phyloP scores from a whole-genome alignment of 2,888 invertebrate species.

The Ormyrus pomaceus region DNA sequence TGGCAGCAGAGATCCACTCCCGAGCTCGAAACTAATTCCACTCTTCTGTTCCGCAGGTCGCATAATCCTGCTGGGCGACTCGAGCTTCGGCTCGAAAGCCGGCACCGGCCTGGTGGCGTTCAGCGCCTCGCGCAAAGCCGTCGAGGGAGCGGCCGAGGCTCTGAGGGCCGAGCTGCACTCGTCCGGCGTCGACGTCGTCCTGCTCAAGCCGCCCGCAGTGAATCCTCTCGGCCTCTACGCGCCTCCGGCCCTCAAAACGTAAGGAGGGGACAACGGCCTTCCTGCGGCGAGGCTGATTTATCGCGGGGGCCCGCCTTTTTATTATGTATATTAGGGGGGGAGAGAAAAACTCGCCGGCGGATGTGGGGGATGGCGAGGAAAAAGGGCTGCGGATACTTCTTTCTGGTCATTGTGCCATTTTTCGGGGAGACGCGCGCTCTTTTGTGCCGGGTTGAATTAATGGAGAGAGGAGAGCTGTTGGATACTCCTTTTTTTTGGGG shows the following conservation, averaged over 20 bases:
- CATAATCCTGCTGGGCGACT: slow-evolving; percentile 69
- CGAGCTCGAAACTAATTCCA: too few species aligned
- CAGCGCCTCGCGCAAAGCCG: slow-evolving; percentile 83
- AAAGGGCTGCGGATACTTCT: too few species aligned
- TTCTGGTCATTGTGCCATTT: too few species aligned
- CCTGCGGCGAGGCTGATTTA: slow-evolving; percentile 18
- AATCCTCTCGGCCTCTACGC: slow-evolving; percentile 69
- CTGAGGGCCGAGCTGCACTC: slow-evolving; percentile 83
- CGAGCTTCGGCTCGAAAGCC: slow-evolving; percentile 74
- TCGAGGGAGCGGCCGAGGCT: slow-evolving; percentile 87
- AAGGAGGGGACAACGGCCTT: slow-evolving; percentile 55
- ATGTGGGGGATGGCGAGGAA: too few species aligned
- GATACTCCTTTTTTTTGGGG: too few species aligned
- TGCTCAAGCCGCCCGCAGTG: slow-evolving; percentile 81
- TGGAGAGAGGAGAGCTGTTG: background rate
- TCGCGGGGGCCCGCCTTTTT: background rate
- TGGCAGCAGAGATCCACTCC: too few species aligned
- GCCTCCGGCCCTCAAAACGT: slow-evolving; percentile 69
- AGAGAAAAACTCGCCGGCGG: background rate
- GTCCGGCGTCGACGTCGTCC: slow-evolving; percentile 84
- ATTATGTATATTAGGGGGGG: slow-evolving; percentile 12
- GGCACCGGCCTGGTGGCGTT: slow-evolving; percentile 79
- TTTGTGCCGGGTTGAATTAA: background rate
- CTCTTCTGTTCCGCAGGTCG: slow-evolving; percentile 62
- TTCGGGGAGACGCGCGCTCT: background rate